A percentile compares a stretch with the other conserved stretches of the same genome.
Evolutionary conservation across 2,797 vertebrate genomes (phyloP).

Genomic region (Helicolenus hilgendorfi): DNA sequence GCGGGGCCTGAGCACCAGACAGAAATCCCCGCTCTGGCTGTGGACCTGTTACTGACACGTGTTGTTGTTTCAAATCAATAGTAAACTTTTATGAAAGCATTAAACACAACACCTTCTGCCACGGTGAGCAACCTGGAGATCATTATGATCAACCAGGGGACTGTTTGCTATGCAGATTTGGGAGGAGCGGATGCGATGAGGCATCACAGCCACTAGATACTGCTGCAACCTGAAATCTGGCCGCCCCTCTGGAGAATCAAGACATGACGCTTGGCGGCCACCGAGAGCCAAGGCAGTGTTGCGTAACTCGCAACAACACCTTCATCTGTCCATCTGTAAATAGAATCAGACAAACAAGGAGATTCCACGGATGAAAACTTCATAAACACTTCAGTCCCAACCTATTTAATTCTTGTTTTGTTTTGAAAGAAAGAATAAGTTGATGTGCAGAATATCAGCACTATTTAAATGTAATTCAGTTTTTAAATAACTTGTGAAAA

Average conservation of each 20-base stretch:
- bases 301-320: slow-evolving; percentile 1
- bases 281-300: slow-evolving; percentile 1
- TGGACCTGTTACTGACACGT: slow-evolving; percentile 1
- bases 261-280: slow-evolving; percentile 15
- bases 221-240: slow-evolving; percentile 76
- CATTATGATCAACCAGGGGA: slow-evolving; percentile 1
- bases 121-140: background rate
- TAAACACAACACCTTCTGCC: background rate
- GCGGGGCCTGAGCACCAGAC: slow-evolving; percentile 24
- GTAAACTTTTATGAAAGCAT: slow-evolving; percentile 10
- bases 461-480: background rate
- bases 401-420: background rate
- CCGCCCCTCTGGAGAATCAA: slow-evolving; percentile 7
- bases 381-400: background rate
- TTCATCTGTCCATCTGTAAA: slow-evolving; percentile 50
- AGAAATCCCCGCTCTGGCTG: background rate
- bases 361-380: background rate
- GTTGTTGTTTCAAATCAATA: slow-evolving; percentile 17
- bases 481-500: background rate
- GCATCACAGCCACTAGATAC: slow-evolving; percentile 71
- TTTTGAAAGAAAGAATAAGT: background rate
- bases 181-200: slow-evolving; percentile 46
- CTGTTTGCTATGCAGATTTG: slow-evolving; percentile 10
- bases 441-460: background rate
- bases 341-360: slow-evolving; percentile 10